These are phyloP conservation scores for Pelodiscus sinensis DNA, from an alignment of 2,113 vertebrate species.

Conservation along the genomic window DNA sequence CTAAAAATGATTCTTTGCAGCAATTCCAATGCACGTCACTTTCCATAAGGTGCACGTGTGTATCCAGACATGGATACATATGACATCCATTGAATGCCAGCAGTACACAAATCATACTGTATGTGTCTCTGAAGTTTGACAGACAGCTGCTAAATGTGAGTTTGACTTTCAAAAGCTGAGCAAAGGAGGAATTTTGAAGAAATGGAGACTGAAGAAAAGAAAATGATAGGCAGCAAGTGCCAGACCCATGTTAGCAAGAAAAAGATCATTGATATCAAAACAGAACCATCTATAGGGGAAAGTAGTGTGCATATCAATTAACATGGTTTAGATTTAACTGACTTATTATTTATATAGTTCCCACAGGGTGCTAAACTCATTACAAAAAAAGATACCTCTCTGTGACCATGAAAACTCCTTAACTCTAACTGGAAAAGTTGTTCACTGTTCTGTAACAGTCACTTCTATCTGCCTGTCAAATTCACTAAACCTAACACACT, in stretches of 20 bases:
- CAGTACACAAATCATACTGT: background rate
- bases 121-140: background rate
- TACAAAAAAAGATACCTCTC: fast-evolving
- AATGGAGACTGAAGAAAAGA: background rate
- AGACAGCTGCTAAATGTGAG: background rate
- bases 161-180: background rate
- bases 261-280: background rate
- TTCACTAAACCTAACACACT: background rate
- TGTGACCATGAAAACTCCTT: background rate
- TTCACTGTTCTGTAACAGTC: background rate
- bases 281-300: background rate
- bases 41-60: background rate
- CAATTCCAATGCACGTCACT: background rate
- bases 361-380: background rate
- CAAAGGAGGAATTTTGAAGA: background rate
- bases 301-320: background rate
- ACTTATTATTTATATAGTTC: background rate
- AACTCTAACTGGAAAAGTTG: background rate
- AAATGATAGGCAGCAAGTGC: background rate
- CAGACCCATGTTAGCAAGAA: background rate
- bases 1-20: background rate
- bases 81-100: background rate
- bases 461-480: background rate
- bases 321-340: background rate
- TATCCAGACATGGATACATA: background rate